Conservation (phyloP, 2,888 invertebrate genomes). For the Dryomyza anilis region DNA sequence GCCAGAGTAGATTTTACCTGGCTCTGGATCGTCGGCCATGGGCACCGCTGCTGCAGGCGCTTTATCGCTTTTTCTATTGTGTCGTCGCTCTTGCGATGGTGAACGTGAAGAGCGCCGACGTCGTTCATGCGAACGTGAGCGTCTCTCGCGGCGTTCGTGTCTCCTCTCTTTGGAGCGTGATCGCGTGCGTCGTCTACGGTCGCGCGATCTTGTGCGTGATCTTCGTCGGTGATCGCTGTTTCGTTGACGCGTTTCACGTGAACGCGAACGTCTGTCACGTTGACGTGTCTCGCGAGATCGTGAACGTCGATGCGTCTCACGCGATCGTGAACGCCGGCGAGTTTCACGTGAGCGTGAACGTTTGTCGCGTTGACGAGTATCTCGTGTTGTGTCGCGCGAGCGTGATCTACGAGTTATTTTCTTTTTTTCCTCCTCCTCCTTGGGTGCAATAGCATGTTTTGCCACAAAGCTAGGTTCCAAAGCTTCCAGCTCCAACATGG, state of each 20-base stretch:
- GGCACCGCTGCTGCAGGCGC: constrained; percentile 51
- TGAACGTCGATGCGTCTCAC: constrained; percentile 36
- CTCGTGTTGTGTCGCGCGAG: constrained; percentile 37
- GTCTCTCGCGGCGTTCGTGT: constrained; percentile 40
- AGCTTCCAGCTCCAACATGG: constrained; percentile 86
- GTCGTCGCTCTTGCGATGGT: constrained; percentile 49
- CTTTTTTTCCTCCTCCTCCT: constrained; percentile 44
- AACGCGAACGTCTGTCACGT: constrained; percentile 41
- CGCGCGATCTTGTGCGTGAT: constrained; percentile 8
- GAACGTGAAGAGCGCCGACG: constrained; percentile 44
- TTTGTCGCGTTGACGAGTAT: constrained; percentile 36
- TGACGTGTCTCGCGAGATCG: constrained; percentile 37
- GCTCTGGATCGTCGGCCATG: constrained; percentile 75
- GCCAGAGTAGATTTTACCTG: constrained; percentile 88
- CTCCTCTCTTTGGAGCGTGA: constrained; percentile 40
- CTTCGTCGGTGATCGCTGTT: constrained; percentile 33
- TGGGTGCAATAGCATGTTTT: constrained; percentile 40
- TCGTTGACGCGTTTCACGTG: constrained; percentile 31
- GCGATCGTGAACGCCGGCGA: constrained; percentile 38
- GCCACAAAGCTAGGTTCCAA: constrained; percentile 72
- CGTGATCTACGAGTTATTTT: constrained; percentile 34
- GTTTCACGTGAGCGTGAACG: constrained; percentile 37
- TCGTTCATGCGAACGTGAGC: constrained; percentile 36
- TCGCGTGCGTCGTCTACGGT: constrained; percentile 40
- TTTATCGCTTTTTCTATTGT: constrained; percentile 43